phyloP scores from a whole-genome alignment of 2,113 vertebrate species.

The Aptenodytes forsteri region DNA sequence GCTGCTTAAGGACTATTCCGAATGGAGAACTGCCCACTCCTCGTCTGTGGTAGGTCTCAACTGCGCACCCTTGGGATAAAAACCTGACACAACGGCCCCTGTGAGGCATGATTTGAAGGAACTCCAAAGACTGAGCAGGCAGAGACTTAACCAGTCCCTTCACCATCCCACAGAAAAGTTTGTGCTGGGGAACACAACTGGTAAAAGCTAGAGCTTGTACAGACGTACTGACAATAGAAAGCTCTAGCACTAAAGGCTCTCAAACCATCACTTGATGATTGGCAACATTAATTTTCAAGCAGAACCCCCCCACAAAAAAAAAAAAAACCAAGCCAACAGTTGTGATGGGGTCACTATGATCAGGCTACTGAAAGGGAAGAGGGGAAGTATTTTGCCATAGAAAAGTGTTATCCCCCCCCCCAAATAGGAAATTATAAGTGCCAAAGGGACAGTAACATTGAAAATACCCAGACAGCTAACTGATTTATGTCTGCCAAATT shows the following conservation, averaged over 20 bases:
- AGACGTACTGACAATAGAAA: background rate
- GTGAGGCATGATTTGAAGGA: background rate
- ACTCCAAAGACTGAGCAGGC: background rate
- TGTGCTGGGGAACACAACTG: background rate
- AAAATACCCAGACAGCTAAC: background rate
- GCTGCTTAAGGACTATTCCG: accelerated
- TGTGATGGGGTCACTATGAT: background rate
- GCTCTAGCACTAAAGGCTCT: background rate
- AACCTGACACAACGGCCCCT: background rate
- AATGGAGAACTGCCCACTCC: background rate
- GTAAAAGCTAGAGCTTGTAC: background rate
- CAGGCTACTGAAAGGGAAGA: background rate
- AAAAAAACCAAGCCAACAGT: background rate
- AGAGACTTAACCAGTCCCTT: background rate
- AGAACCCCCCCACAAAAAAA: background rate
- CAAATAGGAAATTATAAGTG: background rate
- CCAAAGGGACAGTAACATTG: background rate
- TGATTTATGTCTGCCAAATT: background rate
- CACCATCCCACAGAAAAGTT: background rate
- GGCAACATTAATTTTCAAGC: background rate
- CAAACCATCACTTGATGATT: background rate
- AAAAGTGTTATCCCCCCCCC: background rate
- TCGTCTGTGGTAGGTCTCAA: background rate
- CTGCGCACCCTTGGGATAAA: background rate
- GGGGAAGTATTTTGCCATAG: background rate